Percentiles rank a stretch among this genome's conserved stretches.
Conservation (phyloP, 2,888 invertebrate genomes). For the Fragum sueziense region DNA sequence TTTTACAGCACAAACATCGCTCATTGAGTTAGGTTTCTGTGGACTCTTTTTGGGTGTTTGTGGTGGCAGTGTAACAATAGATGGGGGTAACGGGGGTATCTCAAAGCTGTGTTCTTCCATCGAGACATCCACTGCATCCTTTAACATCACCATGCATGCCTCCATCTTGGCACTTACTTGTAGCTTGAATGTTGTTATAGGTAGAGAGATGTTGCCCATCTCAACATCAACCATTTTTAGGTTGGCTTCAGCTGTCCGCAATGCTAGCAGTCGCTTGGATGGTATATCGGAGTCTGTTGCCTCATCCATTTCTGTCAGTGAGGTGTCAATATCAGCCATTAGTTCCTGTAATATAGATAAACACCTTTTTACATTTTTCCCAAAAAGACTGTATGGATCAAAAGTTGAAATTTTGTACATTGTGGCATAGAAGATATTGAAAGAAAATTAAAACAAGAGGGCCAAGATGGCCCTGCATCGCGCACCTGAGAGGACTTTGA, state of each 20-base stretch:
- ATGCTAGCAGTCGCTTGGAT: constrained; percentile 51
- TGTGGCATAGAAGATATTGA: too few relatives aligned
- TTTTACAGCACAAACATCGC: constrained; percentile 52
- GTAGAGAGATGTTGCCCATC: constrained; percentile 52
- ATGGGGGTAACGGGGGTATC: constrained; percentile 56
- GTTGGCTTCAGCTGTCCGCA: constrained; percentile 58
- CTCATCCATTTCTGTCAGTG: constrained; percentile 53
- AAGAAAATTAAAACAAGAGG: too few relatives aligned
- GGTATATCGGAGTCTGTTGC: constrained; percentile 48
- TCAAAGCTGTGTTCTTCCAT: constrained; percentile 54
- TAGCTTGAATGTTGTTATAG: constrained; percentile 53
- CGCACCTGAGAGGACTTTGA: too few relatives aligned
- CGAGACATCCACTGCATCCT: constrained; percentile 53
- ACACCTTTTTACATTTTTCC: too few relatives aligned
- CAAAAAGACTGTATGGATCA: too few relatives aligned
- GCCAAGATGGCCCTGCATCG: too few relatives aligned
- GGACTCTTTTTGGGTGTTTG: constrained; percentile 47
- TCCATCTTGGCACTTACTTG: constrained; percentile 60
- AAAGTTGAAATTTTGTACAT: too few relatives aligned
- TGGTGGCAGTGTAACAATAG: constrained; percentile 50
- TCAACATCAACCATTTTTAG: constrained; percentile 61
- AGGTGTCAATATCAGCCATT: constrained; percentile 55
- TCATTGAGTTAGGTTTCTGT: not conserved
- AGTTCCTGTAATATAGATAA: constrained; percentile 43
- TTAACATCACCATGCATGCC: constrained; percentile 58